Percentiles rank a stretch among this genome's conserved stretches.
Evolutionary conservation across 2,113 vertebrate species (phyloP).

Genomic region (Axis porcinus): DNA sequence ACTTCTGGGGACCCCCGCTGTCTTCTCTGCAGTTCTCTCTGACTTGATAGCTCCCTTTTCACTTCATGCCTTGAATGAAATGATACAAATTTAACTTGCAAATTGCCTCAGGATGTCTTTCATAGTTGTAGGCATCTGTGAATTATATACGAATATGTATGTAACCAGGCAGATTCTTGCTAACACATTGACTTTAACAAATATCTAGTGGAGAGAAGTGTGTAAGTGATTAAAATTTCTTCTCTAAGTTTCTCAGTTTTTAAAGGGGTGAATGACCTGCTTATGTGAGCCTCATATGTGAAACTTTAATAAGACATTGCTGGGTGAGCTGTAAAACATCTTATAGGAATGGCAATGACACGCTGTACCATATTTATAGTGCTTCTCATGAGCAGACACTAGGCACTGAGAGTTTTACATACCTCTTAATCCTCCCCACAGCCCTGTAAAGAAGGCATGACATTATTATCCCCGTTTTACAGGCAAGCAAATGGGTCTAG

Average conservation of each 20-base stretch:
- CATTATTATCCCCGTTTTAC: background rate
- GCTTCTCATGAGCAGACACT: background rate
- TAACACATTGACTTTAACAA: constrained; percentile 44
- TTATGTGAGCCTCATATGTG: background rate
- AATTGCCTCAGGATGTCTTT: constrained; percentile 51
- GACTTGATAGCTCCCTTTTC: constrained; percentile 47
- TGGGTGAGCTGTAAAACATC: background rate
- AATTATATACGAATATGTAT: constrained; percentile 36
- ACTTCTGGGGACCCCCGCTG: constrained; percentile 46
- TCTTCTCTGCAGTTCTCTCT: constrained; percentile 34
- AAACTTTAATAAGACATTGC: background rate
- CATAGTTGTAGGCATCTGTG: constrained; percentile 45
- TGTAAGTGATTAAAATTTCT: background rate
- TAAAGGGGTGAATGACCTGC: background rate
- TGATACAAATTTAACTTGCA: constrained; percentile 60
- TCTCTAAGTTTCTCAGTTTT: background rate
- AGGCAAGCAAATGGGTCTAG: background rate
- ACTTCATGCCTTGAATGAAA: constrained; percentile 53
- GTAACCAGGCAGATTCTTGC: constrained; percentile 37
- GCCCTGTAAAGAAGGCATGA: background rate
- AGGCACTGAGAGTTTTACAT: background rate
- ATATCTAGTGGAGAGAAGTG: background rate
- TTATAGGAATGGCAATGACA: background rate
- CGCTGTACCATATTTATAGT: background rate
- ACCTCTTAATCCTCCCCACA: background rate